Evolutionary conservation across 2,113 vertebrate species (phyloP), one percentile per base, ranked within the genome.

Genomic region (Psophia crepitans): DNA sequence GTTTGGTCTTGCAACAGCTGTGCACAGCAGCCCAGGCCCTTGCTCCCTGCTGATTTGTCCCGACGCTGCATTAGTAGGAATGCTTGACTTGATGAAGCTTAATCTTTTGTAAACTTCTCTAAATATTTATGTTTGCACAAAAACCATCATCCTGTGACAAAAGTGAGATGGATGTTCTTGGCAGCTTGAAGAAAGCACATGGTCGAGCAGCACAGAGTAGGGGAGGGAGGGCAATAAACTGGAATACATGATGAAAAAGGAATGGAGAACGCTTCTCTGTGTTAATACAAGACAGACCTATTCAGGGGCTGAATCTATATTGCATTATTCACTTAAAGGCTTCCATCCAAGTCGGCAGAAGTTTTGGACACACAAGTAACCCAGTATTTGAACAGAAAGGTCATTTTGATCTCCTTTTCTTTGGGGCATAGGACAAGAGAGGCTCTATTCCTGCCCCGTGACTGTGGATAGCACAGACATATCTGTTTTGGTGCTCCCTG

Each of bases 41-140:
- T 48, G 43, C 19, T 93, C 64, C 60, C 79, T 84, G 71, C 88
- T 95, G 71, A 64, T 48, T 92, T 58, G 43, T 86, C 63, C 87
- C 8, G 1, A 73, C 21, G 26, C 49, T 85, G 71, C 75, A 86
- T 86, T 65, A 90, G 68, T 46, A 90, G 51, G 35, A 92, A 90
- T 66, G 37, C 75, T 65, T 80, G 78, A 58, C 44, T 77, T 73
- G 70, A 82, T 41, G 74, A 88, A 91, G 84, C 18, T 83, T 83
- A 70, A 77, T 88, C 56, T 94, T 94, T 88, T 64, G 46, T 68
- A 95, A 97, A 93, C 90, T 68, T 95, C 43, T 93, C 76, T 82
- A 96, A 97, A 96, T 92, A 93, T 94, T 96, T 96, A 90, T 44
- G 10, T 68, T 92, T 51, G 26, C 24, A 81, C 51, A 86, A 87